These are phyloP conservation scores for Nylanderia fulva DNA, from an alignment of 1,140 invertebrate species.

Conservation along the genomic window DNA sequence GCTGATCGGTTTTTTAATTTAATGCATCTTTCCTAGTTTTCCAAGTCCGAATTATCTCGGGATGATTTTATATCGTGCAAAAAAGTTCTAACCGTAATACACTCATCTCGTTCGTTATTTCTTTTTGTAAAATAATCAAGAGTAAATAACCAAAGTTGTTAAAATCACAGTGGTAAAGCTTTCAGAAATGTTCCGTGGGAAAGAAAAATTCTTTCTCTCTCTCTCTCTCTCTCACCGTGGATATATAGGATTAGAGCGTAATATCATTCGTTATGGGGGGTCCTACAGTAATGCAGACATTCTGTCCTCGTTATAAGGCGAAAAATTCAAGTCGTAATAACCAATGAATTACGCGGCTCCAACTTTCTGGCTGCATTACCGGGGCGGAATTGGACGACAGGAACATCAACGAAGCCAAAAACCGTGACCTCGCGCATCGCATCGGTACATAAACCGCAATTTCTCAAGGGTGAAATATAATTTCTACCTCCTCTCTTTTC, in stretches of 20 bases:
- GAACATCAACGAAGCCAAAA: conserved; percentile 18
- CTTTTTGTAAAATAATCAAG: neutral
- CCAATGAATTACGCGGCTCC: conserved; percentile 13
- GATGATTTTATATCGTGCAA: neutral
- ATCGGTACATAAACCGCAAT: conserved; percentile 30
- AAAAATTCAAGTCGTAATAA: conserved; percentile 48
- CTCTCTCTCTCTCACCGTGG: neutral
- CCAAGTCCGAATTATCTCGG: neutral
- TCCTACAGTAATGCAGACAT: conserved; percentile 24
- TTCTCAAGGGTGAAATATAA: conserved; percentile 59
- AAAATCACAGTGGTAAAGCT: neutral
- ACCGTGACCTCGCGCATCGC: conserved; percentile 9
- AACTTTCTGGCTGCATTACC: too few species aligned
- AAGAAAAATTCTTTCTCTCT: neutral
- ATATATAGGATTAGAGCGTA: conserved; percentile 21
- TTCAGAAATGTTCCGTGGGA: neutral
- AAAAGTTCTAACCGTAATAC: neutral
- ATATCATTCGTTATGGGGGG: conserved; percentile 21
- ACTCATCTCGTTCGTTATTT: too few species aligned
- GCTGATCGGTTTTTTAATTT: too few species aligned
- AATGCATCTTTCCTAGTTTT: too few species aligned
- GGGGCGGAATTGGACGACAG: neutral
- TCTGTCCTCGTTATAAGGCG: conserved; percentile 8
- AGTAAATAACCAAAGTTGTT: neutral
- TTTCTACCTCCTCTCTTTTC: neutral